Conservation (phyloP, 1,140 invertebrate genomes). For the Trichonephila clavipes region DNA sequence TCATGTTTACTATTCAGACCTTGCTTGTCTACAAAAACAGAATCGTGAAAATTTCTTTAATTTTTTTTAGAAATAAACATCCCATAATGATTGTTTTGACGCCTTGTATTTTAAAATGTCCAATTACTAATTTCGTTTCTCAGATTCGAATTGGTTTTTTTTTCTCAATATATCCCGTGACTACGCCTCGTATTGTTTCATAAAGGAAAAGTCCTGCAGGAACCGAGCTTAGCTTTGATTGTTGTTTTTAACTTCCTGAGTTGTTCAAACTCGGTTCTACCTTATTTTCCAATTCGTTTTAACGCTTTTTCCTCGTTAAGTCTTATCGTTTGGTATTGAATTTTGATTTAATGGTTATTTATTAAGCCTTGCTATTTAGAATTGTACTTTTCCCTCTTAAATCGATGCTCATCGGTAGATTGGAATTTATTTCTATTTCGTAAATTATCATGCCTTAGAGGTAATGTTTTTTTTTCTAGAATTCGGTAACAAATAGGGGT, state of each 20-base stretch:
- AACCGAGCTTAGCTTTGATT: not conserved
- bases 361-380: not conserved
- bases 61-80: not conserved
- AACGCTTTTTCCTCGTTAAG: not conserved
- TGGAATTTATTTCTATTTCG: not conserved
- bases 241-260: conserved; percentile 11
- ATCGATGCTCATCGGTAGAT: not conserved
- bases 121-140: not conserved
- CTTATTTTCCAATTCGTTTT: conserved; percentile 12
- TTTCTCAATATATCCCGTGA: not conserved
- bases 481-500: not conserved
- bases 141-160: not conserved
- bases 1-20: too few relatives aligned
- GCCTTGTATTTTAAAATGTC: conserved; percentile 1
- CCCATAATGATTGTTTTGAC: not conserved
- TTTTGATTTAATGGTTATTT: conserved; percentile 5
- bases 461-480: not conserved
- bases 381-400: not conserved
- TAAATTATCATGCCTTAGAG: not conserved
- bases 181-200: conserved; percentile 1
- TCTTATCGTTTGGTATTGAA: not conserved
- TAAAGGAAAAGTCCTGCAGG: not conserved
- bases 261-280: not conserved
- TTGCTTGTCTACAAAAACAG: too few relatives aligned
- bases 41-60: too few relatives aligned